phyloP scores from a whole-genome alignment of 2,888 invertebrate genomes.

The Epinotia brunnichana region DNA sequence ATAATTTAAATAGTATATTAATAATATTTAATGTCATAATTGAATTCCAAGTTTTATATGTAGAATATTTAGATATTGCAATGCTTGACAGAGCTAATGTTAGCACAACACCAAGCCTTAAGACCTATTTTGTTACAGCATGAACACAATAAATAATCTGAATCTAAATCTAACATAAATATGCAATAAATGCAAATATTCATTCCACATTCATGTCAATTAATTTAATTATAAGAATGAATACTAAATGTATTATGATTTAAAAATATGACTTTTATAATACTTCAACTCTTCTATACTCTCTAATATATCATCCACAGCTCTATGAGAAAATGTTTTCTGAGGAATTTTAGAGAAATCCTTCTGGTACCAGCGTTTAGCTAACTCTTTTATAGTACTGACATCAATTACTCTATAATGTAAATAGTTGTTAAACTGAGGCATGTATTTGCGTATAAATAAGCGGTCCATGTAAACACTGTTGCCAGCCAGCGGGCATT shows the following conservation, averaged over 20 bases:
- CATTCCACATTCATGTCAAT: not conserved
- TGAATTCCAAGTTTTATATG: no score
- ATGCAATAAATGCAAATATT: not conserved
- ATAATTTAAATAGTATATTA: no score
- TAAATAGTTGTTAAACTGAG: conserved; percentile 88
- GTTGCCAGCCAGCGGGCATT: conserved; percentile 93
- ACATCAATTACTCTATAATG: conserved; percentile 98
- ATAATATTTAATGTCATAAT: no score
- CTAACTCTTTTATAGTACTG: conserved; percentile 93
- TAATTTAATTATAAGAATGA: not conserved
- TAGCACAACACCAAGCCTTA: no score
- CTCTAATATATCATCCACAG: conserved; percentile 92
- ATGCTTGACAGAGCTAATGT: no score
- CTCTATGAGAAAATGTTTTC: conserved; percentile 88
- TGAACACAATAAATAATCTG: no score
- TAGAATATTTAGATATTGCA: no score
- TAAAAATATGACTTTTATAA: conserved; percentile 88
- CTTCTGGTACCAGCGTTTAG: conserved; percentile 89
- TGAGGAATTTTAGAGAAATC: conserved; percentile 82
- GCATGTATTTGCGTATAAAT: conserved; percentile 93
- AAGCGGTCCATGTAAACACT: conserved; percentile 93
- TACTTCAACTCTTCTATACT: conserved; percentile 92
- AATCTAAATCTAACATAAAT: no score
- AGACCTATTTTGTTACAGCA: no score
- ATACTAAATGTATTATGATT: conserved; percentile 50